Percentiles rank a stretch among this genome's conserved stretches.
These are phyloP conservation scores for Drosophila prolongata DNA, from an alignment of 2,888 invertebrate species.

Conservation along the genomic window DNA sequence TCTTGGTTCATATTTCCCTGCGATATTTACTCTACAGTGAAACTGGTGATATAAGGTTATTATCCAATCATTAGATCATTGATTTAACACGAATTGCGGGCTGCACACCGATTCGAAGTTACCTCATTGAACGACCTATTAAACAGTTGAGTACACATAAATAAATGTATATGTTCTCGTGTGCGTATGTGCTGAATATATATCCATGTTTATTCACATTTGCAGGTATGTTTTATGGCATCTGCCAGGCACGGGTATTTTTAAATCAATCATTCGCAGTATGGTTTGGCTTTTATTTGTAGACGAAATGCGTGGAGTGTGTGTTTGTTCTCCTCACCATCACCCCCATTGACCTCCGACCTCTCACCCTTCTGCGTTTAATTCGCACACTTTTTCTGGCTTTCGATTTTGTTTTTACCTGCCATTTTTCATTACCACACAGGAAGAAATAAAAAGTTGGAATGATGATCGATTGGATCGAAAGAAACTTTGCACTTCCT, in stretches of 20 bases:
- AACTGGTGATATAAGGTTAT: conserved; percentile 7
- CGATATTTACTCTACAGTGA: background rate
- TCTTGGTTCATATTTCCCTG: conserved; percentile 12
- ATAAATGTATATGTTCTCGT: background rate
- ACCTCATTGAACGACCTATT: conserved; percentile 25
- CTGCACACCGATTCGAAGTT: background rate
- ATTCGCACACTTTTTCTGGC: conserved; percentile 7
- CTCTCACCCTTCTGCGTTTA: conserved; percentile 15
- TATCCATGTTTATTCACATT: conserved; percentile 25
- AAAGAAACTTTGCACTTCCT: no score
- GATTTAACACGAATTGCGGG: conserved; percentile 1
- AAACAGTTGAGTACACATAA: conserved; percentile 13
- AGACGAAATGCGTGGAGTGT: background rate
- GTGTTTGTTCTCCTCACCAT: background rate
- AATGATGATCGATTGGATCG: background rate
- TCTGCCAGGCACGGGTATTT: conserved; percentile 10
- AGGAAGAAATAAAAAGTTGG: background rate
- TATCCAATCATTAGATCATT: conserved; percentile 29
- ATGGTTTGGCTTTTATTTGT: conserved; percentile 4
- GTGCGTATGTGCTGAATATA: conserved; percentile 2
- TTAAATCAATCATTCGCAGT: conserved; percentile 30
- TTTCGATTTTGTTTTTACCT: background rate
- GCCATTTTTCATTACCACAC: conserved; percentile 32
- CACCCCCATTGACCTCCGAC: conserved; percentile 15
- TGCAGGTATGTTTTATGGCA: conserved; percentile 12